phyloP scores from a whole-genome alignment of 2,888 invertebrate species.

The Proisotoma minuta region DNA sequence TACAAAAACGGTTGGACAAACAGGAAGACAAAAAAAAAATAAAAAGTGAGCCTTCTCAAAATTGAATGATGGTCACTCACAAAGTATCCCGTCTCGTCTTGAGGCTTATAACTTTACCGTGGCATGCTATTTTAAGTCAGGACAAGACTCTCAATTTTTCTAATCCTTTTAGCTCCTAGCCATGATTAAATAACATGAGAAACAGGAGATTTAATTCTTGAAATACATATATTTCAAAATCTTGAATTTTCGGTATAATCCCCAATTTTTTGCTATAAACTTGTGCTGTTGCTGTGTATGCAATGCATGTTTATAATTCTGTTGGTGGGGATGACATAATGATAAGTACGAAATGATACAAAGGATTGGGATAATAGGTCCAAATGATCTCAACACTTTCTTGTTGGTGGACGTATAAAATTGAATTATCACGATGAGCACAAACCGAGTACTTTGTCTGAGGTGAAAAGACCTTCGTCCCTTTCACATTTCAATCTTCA shows the following conservation, averaged over 20 bases:
- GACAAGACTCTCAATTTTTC: too few relatives aligned
- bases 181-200: too few relatives aligned
- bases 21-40: conserved; percentile 7
- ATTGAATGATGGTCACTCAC: background rate
- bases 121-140: too few relatives aligned
- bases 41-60: conserved; percentile 2
- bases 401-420: conserved; percentile 19
- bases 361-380: conserved; percentile 31
- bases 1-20: conserved; percentile 13
- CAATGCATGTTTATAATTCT: too few relatives aligned
- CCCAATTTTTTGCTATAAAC: too few relatives aligned
- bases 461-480: conserved; percentile 36
- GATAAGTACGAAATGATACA: conserved; percentile 8
- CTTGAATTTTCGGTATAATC: too few relatives aligned
- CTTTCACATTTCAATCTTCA: conserved; percentile 23
- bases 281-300: too few relatives aligned
- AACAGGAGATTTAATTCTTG: too few relatives aligned
- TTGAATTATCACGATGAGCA: conserved; percentile 45
- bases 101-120: background rate
- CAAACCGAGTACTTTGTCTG: conserved; percentile 38
- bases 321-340: conserved; percentile 4
- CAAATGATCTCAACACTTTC: conserved; percentile 44
- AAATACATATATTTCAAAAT: too few relatives aligned
- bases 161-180: too few relatives aligned
- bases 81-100: background rate